Conservation (phyloP, 2,888 invertebrate species). For the Drymonia ruficornis region DNA sequence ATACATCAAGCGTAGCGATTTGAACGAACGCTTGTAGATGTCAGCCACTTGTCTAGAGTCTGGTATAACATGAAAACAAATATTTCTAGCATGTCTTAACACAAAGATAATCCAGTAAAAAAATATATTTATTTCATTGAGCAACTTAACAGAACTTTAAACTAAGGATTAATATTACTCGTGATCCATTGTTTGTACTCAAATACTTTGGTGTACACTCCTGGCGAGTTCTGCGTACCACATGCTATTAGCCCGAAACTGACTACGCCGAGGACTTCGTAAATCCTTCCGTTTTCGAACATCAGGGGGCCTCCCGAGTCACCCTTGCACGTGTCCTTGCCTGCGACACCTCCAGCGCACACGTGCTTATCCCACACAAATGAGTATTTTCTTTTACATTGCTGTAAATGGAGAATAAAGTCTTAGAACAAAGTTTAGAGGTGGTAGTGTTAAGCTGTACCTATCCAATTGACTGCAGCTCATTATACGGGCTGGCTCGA, state of each 20-base stretch:
- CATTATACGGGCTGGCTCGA: too few relatives aligned
- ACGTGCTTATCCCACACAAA: conserved; percentile 60
- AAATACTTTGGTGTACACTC: conserved; percentile 86
- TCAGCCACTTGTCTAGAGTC: too few relatives aligned
- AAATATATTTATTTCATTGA: too few relatives aligned
- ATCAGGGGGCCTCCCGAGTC: conserved; percentile 88
- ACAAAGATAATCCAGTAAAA: too few relatives aligned
- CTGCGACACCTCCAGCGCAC: conserved; percentile 85
- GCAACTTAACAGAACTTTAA: too few relatives aligned
- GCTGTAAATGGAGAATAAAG: conserved; percentile 30
- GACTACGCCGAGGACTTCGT: conserved; percentile 80
- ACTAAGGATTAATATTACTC: conserved; percentile 43
- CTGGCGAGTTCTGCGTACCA: conserved; percentile 84
- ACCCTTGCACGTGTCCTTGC: conserved; percentile 85
- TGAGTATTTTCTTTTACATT: conserved; percentile 42
- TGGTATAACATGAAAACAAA: too few relatives aligned
- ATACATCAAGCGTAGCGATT: too few relatives aligned
- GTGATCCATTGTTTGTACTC: conserved; percentile 85
- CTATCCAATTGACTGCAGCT: too few relatives aligned
- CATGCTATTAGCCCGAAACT: conserved; percentile 87
- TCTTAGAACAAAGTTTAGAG: too few relatives aligned
- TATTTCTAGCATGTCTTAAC: too few relatives aligned
- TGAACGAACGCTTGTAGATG: too few relatives aligned
- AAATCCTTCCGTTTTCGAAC: conserved; percentile 42
- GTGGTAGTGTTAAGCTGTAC: too few relatives aligned